Percentiles rank a stretch among this genome's conserved stretches.
Evolutionary conservation across 1,140 invertebrate genomes (phyloP).

Genomic region (Solen grandis): DNA sequence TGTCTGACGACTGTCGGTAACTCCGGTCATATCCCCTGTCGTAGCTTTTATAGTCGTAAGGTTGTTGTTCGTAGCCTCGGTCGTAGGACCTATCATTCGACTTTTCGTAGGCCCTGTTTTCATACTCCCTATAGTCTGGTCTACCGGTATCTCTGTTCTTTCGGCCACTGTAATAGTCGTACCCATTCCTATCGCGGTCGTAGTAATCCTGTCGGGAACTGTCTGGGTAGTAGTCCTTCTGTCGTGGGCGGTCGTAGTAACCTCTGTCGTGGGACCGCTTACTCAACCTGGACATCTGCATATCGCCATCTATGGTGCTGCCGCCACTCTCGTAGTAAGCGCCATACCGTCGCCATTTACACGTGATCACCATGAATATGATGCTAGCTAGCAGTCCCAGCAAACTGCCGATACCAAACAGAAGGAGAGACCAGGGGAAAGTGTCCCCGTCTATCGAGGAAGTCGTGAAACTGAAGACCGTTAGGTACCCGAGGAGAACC

Average conservation of each 20-base stretch:
- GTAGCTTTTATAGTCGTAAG: neutral
- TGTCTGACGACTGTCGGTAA: no score
- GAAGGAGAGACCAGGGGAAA: neutral
- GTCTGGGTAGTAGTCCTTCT: neutral
- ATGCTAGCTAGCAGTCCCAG: neutral
- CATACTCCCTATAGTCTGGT: neutral
- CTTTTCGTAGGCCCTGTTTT: neutral
- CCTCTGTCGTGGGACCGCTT: neutral
- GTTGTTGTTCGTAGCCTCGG: neutral
- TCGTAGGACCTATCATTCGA: neutral
- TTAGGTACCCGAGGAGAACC: no score
- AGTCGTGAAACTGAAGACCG: neutral
- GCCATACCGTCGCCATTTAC: neutral
- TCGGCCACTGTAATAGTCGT: neutral
- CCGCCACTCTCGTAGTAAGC: neutral
- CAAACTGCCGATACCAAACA: neutral
- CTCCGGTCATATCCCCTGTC: no score
- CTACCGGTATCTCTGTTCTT: neutral
- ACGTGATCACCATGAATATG: neutral
- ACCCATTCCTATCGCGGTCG: neutral
- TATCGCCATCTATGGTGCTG: neutral
- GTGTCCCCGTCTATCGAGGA: neutral
- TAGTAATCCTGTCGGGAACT: neutral
- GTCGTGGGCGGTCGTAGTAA: neutral
- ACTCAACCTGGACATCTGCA: neutral